Percentiles rank a stretch among this genome's conserved stretches.
Conservation (phyloP, 1,140 invertebrate genomes). For the Polypedilum pembai region DNA sequence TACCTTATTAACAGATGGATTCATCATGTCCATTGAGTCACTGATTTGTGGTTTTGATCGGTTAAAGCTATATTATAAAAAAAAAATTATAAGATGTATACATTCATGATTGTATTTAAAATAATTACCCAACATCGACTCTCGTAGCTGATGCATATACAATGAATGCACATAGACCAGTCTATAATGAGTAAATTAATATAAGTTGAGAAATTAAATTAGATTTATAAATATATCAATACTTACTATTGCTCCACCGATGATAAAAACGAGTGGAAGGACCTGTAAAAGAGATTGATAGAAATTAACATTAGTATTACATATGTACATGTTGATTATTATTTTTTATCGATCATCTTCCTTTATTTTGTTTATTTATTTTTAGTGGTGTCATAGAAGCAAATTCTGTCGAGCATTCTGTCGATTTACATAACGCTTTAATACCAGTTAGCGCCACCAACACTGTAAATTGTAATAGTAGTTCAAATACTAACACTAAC, state of each 20-base stretch:
- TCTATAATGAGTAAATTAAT: not conserved
- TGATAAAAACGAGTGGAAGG: conserved; percentile 37
- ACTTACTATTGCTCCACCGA: conserved; percentile 31
- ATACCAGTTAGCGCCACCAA: conserved; percentile 9
- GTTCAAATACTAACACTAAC: conserved; percentile 22
- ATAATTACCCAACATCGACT: conserved; percentile 43
- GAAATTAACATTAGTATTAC: not conserved
- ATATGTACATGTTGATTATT: not conserved
- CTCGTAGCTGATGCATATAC: conserved; percentile 38
- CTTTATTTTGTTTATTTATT: conserved; percentile 36
- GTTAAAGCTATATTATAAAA: conserved; percentile 29
- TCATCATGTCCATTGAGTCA: conserved; percentile 37
- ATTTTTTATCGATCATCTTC: conserved; percentile 36
- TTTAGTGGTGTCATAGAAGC: conserved; percentile 23
- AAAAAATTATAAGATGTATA: conserved; percentile 16
- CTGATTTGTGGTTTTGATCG: conserved; percentile 34
- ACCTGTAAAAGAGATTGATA: conserved; percentile 37
- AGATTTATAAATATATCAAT: not conserved
- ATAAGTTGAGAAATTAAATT: not conserved
- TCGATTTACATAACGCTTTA: conserved; percentile 22
- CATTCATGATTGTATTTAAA: too few species aligned
- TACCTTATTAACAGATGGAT: conserved; percentile 31
- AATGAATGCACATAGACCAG: conserved; percentile 32
- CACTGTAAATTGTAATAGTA: conserved; percentile 4
- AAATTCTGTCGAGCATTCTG: not conserved